Evolutionary conservation across 2,113 vertebrate species (phyloP).

Genomic region (Tauraco erythrolophus): DNA sequence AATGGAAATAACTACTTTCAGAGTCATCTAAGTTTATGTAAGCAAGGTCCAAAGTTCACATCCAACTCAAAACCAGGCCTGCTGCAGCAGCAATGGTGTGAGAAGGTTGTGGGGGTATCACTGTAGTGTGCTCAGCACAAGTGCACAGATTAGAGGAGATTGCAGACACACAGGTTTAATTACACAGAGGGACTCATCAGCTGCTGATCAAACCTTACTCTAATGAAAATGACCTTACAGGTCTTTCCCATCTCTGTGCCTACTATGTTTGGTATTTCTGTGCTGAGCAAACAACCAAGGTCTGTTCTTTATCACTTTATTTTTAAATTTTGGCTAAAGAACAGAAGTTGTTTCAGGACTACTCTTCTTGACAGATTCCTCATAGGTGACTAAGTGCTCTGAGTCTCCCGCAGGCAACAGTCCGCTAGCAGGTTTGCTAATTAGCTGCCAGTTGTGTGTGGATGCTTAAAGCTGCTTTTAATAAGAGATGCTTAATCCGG

Average conservation of each 20-base stretch:
- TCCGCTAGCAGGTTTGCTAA: neutral
- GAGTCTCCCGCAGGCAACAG: neutral
- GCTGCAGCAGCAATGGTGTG: neutral
- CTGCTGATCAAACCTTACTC: neutral
- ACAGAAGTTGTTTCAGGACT: neutral
- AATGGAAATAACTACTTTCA: neutral
- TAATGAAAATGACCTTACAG: neutral
- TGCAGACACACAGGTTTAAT: neutral
- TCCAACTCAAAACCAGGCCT: neutral
- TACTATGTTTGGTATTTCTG: neutral
- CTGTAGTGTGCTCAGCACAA: neutral
- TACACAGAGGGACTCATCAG: neutral
- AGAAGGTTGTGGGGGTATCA: neutral
- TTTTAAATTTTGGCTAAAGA: neutral
- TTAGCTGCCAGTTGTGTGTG: neutral
- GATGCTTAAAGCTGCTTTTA: neutral
- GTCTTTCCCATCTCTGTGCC: neutral
- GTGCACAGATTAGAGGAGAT: neutral
- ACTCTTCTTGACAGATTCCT: neutral
- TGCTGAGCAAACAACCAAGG: neutral
- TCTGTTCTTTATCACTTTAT: neutral
- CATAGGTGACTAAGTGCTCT: neutral
- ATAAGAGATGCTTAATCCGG: neutral
- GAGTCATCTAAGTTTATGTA: neutral
- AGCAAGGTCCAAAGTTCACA: neutral